Conservation (phyloP, 2,888 invertebrate genomes). For the Rapana venosa region DNA sequence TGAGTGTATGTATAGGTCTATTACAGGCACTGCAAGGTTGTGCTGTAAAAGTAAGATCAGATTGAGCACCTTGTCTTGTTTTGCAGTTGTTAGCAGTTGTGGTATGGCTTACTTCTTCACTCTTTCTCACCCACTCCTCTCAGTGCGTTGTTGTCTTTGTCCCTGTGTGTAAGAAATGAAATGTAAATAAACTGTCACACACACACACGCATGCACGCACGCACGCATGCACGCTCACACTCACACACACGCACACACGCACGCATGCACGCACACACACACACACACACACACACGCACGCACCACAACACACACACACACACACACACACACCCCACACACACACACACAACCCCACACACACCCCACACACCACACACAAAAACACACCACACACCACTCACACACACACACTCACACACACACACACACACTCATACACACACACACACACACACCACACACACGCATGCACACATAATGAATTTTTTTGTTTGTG, state of each 20-base stretch:
- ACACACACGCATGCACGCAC: neutral
- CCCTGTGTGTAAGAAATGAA: neutral
- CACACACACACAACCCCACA: neutral
- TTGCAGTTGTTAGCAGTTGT: neutral
- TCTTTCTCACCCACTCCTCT: neutral
- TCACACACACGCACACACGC: neutral
- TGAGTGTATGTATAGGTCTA: neutral
- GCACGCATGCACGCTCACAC: neutral
- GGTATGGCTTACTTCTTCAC: neutral
- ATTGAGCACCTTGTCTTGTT: neutral
- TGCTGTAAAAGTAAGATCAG: neutral
- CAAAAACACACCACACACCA: neutral
- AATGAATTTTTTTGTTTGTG: neutral
- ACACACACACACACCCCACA: neutral
- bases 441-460: neutral
- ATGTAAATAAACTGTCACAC: neutral
- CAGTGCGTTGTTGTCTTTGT: neutral
- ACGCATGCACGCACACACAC: neutral
- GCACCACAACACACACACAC: neutral
- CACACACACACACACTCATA: conserved; percentile 8
- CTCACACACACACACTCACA: neutral
- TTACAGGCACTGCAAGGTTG: neutral
- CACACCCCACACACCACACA: neutral
- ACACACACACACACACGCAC: neutral
- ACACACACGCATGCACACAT: neutral